A percentile compares a stretch with the other conserved stretches of the same genome.
Conservation (phyloP, 2,113 vertebrate species). For the Nycticebus coucang region DNA sequence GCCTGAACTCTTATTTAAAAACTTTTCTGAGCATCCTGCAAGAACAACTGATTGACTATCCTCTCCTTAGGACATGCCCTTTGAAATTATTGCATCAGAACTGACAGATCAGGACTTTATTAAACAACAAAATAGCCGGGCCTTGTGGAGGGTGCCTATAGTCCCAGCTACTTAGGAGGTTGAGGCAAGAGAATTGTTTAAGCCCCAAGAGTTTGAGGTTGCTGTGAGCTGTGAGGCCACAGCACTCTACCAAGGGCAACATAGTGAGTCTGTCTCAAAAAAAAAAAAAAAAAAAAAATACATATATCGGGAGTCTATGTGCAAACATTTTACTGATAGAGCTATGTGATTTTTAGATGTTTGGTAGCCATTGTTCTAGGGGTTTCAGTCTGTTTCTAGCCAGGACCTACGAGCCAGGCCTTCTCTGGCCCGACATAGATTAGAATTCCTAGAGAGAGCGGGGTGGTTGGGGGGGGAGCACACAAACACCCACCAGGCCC, state of each 20-base stretch:
- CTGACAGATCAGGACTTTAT: background rate
- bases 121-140: too few relatives aligned
- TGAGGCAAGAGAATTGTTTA: too few relatives aligned
- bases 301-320: background rate
- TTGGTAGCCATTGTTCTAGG: background rate
- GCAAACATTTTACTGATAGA: background rate
- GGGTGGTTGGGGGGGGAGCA: background rate
- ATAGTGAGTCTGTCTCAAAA: too few relatives aligned
- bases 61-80: background rate
- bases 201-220: too few relatives aligned
- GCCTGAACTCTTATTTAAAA: background rate
- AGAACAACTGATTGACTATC: background rate
- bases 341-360: background rate
- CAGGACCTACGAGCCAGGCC: background rate
- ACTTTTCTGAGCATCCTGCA: background rate
- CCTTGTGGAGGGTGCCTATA: too few relatives aligned
- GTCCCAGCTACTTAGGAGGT: too few relatives aligned
- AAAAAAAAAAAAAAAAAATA: too few relatives aligned
- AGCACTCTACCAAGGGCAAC: too few relatives aligned
- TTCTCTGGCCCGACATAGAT: background rate
- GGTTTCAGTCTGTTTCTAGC: background rate
- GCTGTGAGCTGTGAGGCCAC: too few relatives aligned
- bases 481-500: background rate
- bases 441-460: slow-evolving; percentile 60
- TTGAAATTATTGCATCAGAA: background rate